These are phyloP conservation scores for Rhadina sibilatrix DNA, from an alignment of 2,113 vertebrate genomes.

Conservation along the genomic window DNA sequence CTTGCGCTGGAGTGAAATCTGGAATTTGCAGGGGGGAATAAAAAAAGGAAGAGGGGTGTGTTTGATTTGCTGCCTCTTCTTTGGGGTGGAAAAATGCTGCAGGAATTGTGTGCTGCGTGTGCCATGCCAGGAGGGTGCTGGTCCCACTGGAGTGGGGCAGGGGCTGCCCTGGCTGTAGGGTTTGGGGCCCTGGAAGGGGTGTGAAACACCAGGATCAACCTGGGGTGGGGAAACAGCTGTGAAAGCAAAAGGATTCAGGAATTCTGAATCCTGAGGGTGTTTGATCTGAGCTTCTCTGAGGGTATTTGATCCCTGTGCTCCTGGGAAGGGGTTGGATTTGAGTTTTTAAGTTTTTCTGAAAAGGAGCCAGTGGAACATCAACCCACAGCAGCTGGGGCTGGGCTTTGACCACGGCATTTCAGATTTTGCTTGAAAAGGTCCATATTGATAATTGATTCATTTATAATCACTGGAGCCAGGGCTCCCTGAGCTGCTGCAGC, in stretches of 20 bases:
- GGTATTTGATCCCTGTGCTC: rapidly evolving
- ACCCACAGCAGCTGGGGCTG: neutral
- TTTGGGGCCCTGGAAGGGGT: neutral
- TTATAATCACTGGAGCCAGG: neutral
- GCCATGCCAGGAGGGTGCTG: neutral
- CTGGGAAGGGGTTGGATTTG: rapidly evolving
- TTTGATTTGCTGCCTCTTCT: no score
- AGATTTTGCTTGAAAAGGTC: neutral
- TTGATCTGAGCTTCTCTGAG: neutral
- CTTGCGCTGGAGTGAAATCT: neutral
- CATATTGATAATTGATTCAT: neutral
- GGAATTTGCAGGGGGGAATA: neutral
- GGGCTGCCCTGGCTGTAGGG: neutral
- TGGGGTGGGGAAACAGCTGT: rapidly evolving
- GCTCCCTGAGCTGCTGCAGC: neutral
- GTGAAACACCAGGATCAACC: neutral
- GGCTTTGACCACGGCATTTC: neutral
- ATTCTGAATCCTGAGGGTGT: neutral
- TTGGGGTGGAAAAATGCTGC: rapidly evolving
- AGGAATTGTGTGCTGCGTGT: rapidly evolving
- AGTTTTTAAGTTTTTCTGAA: neutral
- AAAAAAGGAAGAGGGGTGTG: neutral
- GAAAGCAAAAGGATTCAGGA: neutral
- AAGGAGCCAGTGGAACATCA: neutral
- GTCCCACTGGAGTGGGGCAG: neutral